phyloP scores from a whole-genome alignment of 2,113 vertebrate species.

The Heterotilapia buettikoferi region DNA sequence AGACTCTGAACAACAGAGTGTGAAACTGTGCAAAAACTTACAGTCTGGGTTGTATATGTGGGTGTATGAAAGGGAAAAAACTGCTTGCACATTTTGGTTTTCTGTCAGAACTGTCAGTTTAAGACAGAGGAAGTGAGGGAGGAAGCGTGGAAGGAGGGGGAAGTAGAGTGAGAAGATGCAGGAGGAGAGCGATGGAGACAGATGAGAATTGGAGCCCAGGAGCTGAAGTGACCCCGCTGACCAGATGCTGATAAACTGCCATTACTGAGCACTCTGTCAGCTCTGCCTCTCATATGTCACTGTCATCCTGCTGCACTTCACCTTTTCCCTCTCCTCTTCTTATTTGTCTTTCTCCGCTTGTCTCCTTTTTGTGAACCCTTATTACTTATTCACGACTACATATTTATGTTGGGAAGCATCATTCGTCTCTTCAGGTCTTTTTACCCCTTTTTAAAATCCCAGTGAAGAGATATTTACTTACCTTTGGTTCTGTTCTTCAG shows the following conservation, averaged over 20 bases:
- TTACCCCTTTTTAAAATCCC: neutral
- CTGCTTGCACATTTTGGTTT: neutral
- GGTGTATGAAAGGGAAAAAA: neutral
- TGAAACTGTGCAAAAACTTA: neutral
- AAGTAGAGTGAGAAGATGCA: slow-evolving; percentile 8
- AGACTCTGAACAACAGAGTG: neutral
- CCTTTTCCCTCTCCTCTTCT: neutral
- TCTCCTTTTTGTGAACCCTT: neutral
- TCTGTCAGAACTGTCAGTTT: slow-evolving; percentile 17
- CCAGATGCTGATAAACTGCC: slow-evolving; percentile 54
- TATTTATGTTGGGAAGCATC: neutral
- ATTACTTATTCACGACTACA: neutral
- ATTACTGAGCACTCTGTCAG: slow-evolving; percentile 49
- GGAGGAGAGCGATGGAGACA: slow-evolving; percentile 31
- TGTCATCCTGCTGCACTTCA: slow-evolving; percentile 23
- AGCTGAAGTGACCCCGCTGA: slow-evolving; percentile 52
- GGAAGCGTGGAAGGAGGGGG: neutral
- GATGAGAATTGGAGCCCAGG: slow-evolving; percentile 32
- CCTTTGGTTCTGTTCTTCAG: neutral
- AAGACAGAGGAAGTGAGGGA: neutral
- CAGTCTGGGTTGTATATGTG: neutral
- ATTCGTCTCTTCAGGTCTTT: neutral
- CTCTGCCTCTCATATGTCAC: slow-evolving; percentile 44
- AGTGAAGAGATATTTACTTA: neutral
- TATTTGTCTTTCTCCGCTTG: neutral